Base-by-base conservation (phyloP, 2,888 invertebrate genomes). In the Coenonympha arcania region DNA sequence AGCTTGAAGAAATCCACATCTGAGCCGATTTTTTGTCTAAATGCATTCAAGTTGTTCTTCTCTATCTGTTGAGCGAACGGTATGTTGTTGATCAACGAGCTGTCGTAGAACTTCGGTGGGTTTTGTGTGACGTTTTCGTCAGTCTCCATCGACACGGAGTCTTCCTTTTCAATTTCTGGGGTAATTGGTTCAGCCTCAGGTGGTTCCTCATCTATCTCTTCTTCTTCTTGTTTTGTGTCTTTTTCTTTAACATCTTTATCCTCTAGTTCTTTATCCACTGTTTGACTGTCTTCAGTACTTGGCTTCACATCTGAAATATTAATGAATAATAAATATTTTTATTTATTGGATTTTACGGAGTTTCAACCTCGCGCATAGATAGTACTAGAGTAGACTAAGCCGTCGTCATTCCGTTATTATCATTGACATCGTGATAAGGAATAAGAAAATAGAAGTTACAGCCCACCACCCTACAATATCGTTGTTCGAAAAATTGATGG, bases 1-100 rank as follows among this genome's bases (percentile, higher is more conserved):
- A 88, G 62, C 50, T 72, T 79, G 5, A 68, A 62, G 26, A 76
- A 58, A 52, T 88, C 82, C 42, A 88, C 76, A 54, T 87, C 86
- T 3, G 66, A 53, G 48, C 69, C 59, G 20, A 86, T 72, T 65
- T 69, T 78, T 52, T 75, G 71, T 52, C 72, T 75, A 20, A 87
- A 71, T 2, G 79, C 75, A 44, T 72, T 66, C 3, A 85, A 64
- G 54, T 87, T 86, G 55, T 70, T 79, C 58, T 78, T 78, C 60
- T 85, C 85, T 1, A 71, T 67, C 56, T 78, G 80, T 40, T 75
- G 73, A 2, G 77, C 76, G 50, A 73, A 78, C 0, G 81, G 82
- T 36, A 84, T 56, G 37, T 71, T 71, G 4, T 68, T 61, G 1
- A 62, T 56, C 3, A 71, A 57, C 51, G 64, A 63, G 1, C 26